Conservation (phyloP, 2,113 vertebrate genomes). For the Phalacrocorax pelagicus region DNA sequence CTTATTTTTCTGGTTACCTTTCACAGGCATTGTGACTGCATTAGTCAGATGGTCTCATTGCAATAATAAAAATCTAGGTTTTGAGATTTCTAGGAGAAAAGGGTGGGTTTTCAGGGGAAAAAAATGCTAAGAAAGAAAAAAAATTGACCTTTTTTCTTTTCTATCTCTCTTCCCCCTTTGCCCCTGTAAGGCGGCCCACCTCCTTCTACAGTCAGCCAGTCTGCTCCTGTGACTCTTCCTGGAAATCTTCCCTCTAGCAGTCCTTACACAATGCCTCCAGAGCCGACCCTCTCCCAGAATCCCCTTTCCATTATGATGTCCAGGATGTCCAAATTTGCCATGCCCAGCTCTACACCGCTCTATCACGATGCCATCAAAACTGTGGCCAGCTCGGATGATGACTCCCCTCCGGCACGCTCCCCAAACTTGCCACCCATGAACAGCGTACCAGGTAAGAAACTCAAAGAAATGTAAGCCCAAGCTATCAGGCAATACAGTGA, state of each 20-base stretch:
- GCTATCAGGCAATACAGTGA: neutral
- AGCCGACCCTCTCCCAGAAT: conserved; percentile 97
- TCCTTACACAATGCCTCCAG: conserved; percentile 95
- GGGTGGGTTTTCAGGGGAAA: neutral
- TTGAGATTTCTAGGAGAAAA: neutral
- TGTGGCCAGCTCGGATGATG: conserved; percentile 97
- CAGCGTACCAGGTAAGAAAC: conserved; percentile 85
- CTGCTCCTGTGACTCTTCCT: conserved; percentile 81
- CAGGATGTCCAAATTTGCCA: conserved; percentile 99
- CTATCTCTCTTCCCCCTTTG: neutral
- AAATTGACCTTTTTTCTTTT: neutral
- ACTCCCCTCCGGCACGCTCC: conserved; percentile 95
- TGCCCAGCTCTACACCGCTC: conserved; percentile 97
- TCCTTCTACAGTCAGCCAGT: conserved; percentile 87
- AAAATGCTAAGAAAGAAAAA: neutral
- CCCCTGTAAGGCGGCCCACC: conserved; percentile 84
- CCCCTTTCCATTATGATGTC: conserved; percentile 99
- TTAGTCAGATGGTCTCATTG: neutral
- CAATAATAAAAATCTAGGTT: neutral
- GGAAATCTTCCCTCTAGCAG: conserved; percentile 91
- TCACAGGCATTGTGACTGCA: neutral
- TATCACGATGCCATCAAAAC: conserved; percentile 99
- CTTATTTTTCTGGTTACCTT: neutral
- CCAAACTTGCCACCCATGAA: conserved; percentile 95
- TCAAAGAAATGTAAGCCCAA: neutral